Evolutionary conservation across 2,797 vertebrate species (phyloP), one percentile per base, ranked within the genome.

Genomic region (Thalassophryne amazonica): DNA sequence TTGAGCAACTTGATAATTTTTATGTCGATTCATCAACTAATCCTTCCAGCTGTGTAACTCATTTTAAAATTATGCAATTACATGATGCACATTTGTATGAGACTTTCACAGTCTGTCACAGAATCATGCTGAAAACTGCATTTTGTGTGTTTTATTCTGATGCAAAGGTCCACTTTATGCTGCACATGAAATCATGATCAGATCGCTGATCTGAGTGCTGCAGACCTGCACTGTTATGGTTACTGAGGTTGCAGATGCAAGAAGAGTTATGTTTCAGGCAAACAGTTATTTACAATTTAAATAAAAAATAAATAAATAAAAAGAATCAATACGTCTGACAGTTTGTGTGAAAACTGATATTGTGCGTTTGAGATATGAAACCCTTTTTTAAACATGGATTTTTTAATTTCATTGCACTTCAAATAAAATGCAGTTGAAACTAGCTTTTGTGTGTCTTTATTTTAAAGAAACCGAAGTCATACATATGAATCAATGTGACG

Each of bases 361-460:
- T 53, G 75, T 80, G 74, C 73, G 69, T 81, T 65, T 76, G 73
- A 45, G 55, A 53, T 65, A 42, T 76, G 65, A 63, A 16, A 29
- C 14, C 23, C 51, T 64, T 80, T 70, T 70, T 69, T 57, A 64
- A 58, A 50, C 31, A 53, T 65, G 38, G 27, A 60, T 77, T 78
- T 77, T n/a, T 73, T 54, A 65, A 81, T 67, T 74, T 72, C 60
- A 47, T 73, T 59, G 69, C 81, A 86, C 81, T 80, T 80, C 61
- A 79, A 88, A 85, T 85, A 88, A 88, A 86, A 20, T 83, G 45
- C 51, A 74, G 63, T 45, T 65, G 9, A 73, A 76, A 58, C 9
- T 34, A 4, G 16, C 4, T 1, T 5, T 4, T 11, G 0, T 43
- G 35, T 60, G 29, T 61, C 2, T 61, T 60, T n/a, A n/a, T 38